These are phyloP conservation scores for Frankliniella intonsa DNA, from an alignment of 2,888 invertebrate species.

Conservation along the genomic window DNA sequence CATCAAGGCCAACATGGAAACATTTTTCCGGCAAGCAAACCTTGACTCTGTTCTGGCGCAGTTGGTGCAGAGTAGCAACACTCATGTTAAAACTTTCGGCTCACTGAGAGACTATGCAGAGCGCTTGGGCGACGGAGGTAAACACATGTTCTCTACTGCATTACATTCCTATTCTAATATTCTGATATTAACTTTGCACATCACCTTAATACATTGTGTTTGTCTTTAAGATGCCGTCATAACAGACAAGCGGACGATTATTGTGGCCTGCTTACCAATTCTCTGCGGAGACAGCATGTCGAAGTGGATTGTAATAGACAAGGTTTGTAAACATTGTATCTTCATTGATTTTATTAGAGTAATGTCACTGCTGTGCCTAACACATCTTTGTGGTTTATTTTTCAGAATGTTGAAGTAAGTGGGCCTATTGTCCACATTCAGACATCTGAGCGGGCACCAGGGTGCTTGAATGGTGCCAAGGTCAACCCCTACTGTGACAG, in stretches of 20 bases:
- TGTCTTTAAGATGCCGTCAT: neutral
- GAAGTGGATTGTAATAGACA: neutral
- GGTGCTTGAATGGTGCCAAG: no score
- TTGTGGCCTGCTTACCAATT: neutral
- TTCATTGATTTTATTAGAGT: neutral
- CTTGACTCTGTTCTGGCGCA: neutral
- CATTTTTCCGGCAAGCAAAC: neutral
- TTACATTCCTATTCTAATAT: no score
- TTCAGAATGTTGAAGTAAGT: neutral
- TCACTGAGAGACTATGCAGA: no score
- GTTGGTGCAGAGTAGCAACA: no score
- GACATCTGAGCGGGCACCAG: neutral
- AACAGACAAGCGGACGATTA: neutral
- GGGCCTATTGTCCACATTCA: neutral
- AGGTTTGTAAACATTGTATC: neutral
- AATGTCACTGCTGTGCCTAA: neutral
- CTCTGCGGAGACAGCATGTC: neutral
- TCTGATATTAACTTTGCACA: no score
- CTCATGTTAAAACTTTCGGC: no score
- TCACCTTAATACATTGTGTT: neutral
- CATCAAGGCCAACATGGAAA: neutral
- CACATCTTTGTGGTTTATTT: neutral
- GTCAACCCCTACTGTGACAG: no score
- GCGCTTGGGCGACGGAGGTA: no score
- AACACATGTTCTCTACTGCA: no score